Conservation (phyloP, 2,888 invertebrate genomes). For the Caenorhabditis sp. region DNA sequence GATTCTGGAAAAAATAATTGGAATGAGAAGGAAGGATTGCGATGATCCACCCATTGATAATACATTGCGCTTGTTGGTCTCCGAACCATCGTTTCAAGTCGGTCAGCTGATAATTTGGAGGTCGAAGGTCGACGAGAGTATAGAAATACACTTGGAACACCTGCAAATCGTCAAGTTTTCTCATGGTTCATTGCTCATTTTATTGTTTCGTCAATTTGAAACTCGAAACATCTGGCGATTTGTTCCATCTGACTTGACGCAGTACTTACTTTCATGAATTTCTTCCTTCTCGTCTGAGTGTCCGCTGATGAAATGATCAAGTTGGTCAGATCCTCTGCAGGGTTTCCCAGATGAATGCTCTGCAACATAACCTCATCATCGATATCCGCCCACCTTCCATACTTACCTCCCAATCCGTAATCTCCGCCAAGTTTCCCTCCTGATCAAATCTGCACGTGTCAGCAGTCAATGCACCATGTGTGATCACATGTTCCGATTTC, state of each 20-base stretch:
- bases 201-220: not conserved
- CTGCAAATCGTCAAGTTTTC: conserved; percentile 27
- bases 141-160: conserved; percentile 74
- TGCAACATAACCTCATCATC: conserved; percentile 10
- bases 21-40: conserved; percentile 2
- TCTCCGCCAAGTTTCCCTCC: conserved; percentile 60
- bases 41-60: conserved; percentile 73
- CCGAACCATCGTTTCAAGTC: conserved; percentile 67
- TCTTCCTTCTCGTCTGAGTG: conserved; percentile 53
- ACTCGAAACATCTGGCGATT: conserved; percentile 9
- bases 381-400: not conserved
- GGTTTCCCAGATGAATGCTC: conserved; percentile 70
- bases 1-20: conserved; percentile 47
- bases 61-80: conserved; percentile 49
- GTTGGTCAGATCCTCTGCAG: conserved; percentile 65
- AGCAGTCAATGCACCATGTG: conserved; percentile 64
- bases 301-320: conserved; percentile 66
- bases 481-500: conserved; percentile 46
- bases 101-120: conserved; percentile 67
- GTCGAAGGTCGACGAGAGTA: conserved; percentile 68
- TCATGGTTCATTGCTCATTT: not conserved
- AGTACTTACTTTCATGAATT: conserved; percentile 64
- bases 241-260: conserved; percentile 2
- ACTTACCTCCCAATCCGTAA: conserved; percentile 70
- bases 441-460: conserved; percentile 55